Conservation (phyloP, 1,140 invertebrate genomes). For the Colletes latitarsis region DNA sequence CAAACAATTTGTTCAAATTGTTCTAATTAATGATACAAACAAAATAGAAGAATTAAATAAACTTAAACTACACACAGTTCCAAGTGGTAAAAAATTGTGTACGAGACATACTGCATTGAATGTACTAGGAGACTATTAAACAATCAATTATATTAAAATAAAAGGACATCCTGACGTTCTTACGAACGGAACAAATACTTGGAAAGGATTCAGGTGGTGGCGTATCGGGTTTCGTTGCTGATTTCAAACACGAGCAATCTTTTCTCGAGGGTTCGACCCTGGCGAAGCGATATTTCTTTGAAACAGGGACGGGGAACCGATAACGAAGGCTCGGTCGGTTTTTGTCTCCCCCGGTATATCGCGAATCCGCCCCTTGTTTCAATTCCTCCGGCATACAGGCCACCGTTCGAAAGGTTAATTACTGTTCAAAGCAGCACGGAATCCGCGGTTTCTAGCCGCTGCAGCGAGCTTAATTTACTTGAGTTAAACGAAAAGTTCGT, state of each 20-base stretch:
- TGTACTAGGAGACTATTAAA: too few species aligned
- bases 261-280: neutral
- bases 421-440: neutral
- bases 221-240: neutral
- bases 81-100: too few species aligned
- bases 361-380: neutral
- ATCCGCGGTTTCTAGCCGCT: neutral
- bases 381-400: neutral
- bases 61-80: too few species aligned
- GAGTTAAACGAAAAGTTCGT: constrained; percentile 32
- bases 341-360: neutral
- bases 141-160: too few species aligned
- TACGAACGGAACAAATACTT: neutral
- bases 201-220: neutral
- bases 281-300: constrained; percentile 7
- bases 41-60: too few species aligned
- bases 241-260: neutral
- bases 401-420: constrained; percentile 25
- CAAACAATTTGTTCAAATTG: too few species aligned
- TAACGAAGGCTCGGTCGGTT: neutral
- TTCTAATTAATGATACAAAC: too few species aligned
- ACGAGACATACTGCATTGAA: too few species aligned
- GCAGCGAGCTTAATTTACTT: constrained; percentile 20
- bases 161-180: neutral
- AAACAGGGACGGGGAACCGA: neutral